Base-by-base conservation (phyloP, 2,797 vertebrate genomes). In the Tachyglossus aculeatus region DNA sequence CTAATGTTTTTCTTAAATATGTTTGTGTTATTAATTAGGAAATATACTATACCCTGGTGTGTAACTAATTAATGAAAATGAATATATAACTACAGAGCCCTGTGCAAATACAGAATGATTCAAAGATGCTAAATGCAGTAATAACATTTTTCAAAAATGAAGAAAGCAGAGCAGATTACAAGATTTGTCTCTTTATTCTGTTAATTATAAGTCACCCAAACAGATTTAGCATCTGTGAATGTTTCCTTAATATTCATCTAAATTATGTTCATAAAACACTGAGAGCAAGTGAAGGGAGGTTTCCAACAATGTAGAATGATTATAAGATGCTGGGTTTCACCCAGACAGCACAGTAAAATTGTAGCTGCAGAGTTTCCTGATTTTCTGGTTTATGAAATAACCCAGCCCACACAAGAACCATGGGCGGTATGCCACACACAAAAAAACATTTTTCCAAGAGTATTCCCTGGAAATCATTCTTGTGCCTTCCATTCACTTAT, bases 251-350 rank as follows among this genome's bases (percentile, higher is more conserved):
- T 58, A 10, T 8, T 40, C 3, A 7, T 40, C 39, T 40, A 40
- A 40, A 59, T 24, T 52, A 34, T 45, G 11, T 12, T 66, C 63
- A 22, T 63, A 71, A 69, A 81, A 48, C 4, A 45, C 58, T 65
- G 72, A 73, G 68, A 76, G 71, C 63, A 66, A n/a, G n/a, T n/a
- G n/a, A n/a, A n/a, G n/a, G n/a, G n/a, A n/a, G n/a, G n/a, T n/a
- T n/a, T n/a, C n/a, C n/a, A n/a, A n/a, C n/a, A n/a, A n/a, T n/a
- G n/a, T n/a, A n/a, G n/a, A n/a, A n/a, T n/a, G n/a, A n/a, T n/a
- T n/a, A n/a, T n/a, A n/a, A n/a, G n/a, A n/a, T n/a, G n/a, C n/a
- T n/a, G n/a, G n/a, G n/a, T n/a, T n/a, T n/a, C n/a, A n/a, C n/a
- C n/a, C n/a, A n/a, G n/a, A n/a, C n/a, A n/a, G n/a, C n/a, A n/a